Evolutionary conservation across 2,888 invertebrate species (phyloP), one percentile per base, ranked within the genome.

Genomic region (Synanthedon myopaeformis): DNA sequence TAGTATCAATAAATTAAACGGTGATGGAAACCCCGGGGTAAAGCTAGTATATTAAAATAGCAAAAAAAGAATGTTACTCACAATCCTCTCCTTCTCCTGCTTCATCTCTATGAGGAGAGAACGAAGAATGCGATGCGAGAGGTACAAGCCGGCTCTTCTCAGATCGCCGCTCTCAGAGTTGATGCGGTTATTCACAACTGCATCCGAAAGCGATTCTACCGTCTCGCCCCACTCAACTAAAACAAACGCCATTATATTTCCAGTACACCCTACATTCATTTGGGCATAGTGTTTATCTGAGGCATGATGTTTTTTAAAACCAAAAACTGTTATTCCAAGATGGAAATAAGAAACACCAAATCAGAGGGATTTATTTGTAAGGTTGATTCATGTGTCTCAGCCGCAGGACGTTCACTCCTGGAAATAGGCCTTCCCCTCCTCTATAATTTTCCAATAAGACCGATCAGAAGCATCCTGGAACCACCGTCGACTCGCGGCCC

Each of bases 191-290:
- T 82, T 70, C 19, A 85, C 79, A 50, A 82, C 83, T 0, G 82
- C 82, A 0, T 59, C 62, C 2, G 84, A 58, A 4, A 87, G 58
- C 0, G 71, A 71, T 54, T 85, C 86, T 35, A 86, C 85, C 0
- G 82, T 82, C 52, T 87, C 87, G 23, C 82, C 82, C 86, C 84
- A 86, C 61, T 85, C 83, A 81, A 86, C 86, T 86, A 51, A 1
- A 48, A 52, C 12, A 8, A 50, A 56, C 17, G 13, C 4, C 42
- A 42, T 52, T 28, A 8, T 6, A 28, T 8, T 51, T 41, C 17
- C 8, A 8, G 28, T 6, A 28, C 6, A 28, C 28, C 8, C 28
- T 5, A 17, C 12, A 51, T 17, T n/a, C 6, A 50, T 50, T 14
- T 51, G 8, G 35, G 28, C 28, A 28, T 28, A 0, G 6, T 42